Percentiles rank a stretch among this genome's conserved stretches.
phyloP scores from a whole-genome alignment of 2,113 vertebrate genomes.

The Elachura formosa region DNA sequence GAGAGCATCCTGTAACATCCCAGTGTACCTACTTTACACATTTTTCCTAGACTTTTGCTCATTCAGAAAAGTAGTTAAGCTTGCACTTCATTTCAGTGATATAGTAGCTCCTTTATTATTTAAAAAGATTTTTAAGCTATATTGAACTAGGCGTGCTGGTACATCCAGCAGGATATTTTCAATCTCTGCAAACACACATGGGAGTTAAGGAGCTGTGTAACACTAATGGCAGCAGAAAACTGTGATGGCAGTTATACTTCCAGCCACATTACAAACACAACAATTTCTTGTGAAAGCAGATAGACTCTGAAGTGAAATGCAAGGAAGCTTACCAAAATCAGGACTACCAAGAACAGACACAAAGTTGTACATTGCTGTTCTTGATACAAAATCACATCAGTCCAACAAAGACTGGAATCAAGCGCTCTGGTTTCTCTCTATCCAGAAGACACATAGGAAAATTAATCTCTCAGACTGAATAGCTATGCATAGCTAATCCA shows the following conservation, averaged over 20 bases:
- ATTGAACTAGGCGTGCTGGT: neutral
- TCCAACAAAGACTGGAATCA: neutral
- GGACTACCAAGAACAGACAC: neutral
- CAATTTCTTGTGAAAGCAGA: neutral
- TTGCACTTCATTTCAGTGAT: neutral
- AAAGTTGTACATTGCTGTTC: neutral
- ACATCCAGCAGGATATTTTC: neutral
- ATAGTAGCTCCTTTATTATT: neutral
- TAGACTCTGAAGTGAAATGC: neutral
- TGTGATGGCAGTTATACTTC: neutral
- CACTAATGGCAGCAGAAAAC: neutral
- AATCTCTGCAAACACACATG: rapidly evolving
- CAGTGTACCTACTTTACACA: neutral
- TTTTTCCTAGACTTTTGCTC: neutral
- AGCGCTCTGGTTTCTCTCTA: neutral
- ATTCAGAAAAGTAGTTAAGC: neutral
- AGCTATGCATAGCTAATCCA: neutral
- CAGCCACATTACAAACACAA: neutral
- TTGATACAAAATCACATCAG: neutral
- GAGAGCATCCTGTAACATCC: neutral
- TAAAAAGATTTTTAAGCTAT: neutral
- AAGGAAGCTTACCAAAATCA: neutral
- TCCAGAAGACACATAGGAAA: neutral
- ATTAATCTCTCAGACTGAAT: neutral
- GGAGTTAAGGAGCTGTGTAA: neutral